A percentile compares a stretch with the other conserved stretches of the same genome.
These are phyloP conservation scores for Pasiphila rectangulata DNA, from an alignment of 2,888 invertebrate species.

Conservation along the genomic window DNA sequence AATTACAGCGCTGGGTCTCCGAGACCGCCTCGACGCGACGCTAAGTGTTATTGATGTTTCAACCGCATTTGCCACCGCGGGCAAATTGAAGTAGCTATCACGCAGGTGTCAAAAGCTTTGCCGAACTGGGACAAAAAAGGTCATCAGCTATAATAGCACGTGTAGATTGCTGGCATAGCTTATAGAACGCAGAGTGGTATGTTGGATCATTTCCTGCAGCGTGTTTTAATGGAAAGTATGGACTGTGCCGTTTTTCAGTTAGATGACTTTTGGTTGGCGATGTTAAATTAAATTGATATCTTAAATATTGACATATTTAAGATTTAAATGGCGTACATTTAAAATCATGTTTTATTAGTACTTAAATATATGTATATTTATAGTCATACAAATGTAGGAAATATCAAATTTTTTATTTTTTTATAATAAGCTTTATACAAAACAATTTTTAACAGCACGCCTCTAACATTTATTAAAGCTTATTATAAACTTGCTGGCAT, in stretches of 20 bases:
- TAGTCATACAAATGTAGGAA: too few relatives aligned
- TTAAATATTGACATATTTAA: too few relatives aligned
- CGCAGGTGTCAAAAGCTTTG: constrained; percentile 76
- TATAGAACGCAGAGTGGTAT: constrained; percentile 32
- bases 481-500: too few relatives aligned
- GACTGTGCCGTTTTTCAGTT: constrained; percentile 2
- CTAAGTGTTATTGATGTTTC: constrained; percentile 69
- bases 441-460: too few relatives aligned
- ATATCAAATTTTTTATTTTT: too few relatives aligned
- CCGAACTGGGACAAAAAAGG: constrained; percentile 70
- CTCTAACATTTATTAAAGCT: too few relatives aligned
- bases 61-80: constrained; percentile 56
- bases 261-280: neutral
- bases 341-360: too few relatives aligned
- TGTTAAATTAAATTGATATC: neutral
- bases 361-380: too few relatives aligned
- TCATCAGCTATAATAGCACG: constrained; percentile 69
- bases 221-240: constrained; percentile 7
- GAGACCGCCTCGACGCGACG: constrained; percentile 49
- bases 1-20: constrained; percentile 49
- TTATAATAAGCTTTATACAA: too few relatives aligned
- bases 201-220: constrained; percentile 25
- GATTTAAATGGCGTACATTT: too few relatives aligned
- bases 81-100: constrained; percentile 66
- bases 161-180: constrained; percentile 52